phyloP scores from a whole-genome alignment of 2,888 invertebrate species.

The Rotaria magnacalcarata region DNA sequence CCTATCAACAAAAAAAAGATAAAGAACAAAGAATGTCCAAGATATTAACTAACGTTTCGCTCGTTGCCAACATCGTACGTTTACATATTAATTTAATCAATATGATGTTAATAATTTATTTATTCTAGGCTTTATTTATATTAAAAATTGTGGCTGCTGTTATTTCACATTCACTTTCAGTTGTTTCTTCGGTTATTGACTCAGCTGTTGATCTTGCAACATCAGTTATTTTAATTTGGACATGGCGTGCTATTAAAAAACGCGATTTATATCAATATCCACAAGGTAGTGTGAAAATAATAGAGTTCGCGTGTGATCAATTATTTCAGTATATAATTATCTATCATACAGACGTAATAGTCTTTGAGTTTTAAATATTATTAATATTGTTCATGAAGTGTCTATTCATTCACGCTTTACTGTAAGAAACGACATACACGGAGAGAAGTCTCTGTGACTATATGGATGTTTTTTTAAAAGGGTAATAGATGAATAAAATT shows the following conservation, averaged over 20 bases:
- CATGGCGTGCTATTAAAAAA: slow-evolving; percentile 57
- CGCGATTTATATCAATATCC: slow-evolving; percentile 60
- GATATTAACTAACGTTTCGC: background rate
- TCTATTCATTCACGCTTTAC: too few relatives aligned
- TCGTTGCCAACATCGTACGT: background rate
- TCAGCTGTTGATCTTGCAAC: slow-evolving; percentile 61
- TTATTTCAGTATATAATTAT: too few relatives aligned
- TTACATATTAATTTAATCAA: background rate
- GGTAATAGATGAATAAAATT: too few relatives aligned
- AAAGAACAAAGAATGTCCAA: background rate
- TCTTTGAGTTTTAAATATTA: too few relatives aligned
- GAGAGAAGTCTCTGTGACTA: too few relatives aligned
- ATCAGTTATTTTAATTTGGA: slow-evolving; percentile 58
- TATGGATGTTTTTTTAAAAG: too few relatives aligned
- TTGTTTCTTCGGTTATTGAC: slow-evolving; percentile 62
- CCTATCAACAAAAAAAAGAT: background rate
- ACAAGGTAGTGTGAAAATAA: slow-evolving; percentile 53
- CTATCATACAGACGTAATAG: too few relatives aligned
- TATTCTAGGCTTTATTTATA: background rate
- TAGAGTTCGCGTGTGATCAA: too few relatives aligned
- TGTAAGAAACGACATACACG: too few relatives aligned
- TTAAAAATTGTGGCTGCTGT: slow-evolving; percentile 58
- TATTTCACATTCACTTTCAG: slow-evolving; percentile 61
- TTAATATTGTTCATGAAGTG: too few relatives aligned
- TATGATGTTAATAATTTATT: background rate